Evolutionary conservation across 1,140 invertebrate genomes (phyloP).

Genomic region (Nymphalis io): DNA sequence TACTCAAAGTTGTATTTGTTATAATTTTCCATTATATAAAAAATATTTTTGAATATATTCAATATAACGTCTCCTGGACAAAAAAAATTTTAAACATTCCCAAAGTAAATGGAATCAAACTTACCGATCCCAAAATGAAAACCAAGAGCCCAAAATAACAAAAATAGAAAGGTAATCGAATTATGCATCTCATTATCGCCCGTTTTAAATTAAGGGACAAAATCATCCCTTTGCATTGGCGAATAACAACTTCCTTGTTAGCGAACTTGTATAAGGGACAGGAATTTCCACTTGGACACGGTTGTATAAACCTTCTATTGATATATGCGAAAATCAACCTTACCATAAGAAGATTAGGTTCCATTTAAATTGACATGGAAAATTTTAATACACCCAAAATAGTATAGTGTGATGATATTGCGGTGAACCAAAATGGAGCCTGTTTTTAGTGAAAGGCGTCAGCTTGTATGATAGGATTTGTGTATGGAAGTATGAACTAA

Average conservation of each 20-base stretch:
- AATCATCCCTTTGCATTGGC: constrained; percentile 72
- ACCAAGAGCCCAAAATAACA: constrained; percentile 38
- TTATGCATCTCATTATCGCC: constrained; percentile 75
- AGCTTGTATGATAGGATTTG: constrained; percentile 80
- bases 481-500: constrained; percentile 80
- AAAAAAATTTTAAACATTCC: not conserved
- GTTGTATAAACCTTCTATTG: constrained; percentile 44
- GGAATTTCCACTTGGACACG: constrained; percentile 50
- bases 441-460: constrained; percentile 77
- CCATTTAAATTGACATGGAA: constrained; percentile 3
- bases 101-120: constrained; percentile 6
- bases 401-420: constrained; percentile 46
- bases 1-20: too few species aligned
- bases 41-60: too few species aligned
- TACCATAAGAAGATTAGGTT: constrained; percentile 6
- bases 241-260: constrained; percentile 74
- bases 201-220: constrained; percentile 70
- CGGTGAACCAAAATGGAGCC: constrained; percentile 73
- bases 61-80: not conserved
- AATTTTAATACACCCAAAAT: constrained; percentile 15
- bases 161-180: constrained; percentile 68
- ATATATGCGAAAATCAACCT: constrained; percentile 5
- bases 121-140: constrained; percentile 33
- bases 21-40: too few species aligned
- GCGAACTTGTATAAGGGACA: constrained; percentile 59